Base-by-base conservation (phyloP, 2,113 vertebrate genomes). In the Falco punctatus region DNA sequence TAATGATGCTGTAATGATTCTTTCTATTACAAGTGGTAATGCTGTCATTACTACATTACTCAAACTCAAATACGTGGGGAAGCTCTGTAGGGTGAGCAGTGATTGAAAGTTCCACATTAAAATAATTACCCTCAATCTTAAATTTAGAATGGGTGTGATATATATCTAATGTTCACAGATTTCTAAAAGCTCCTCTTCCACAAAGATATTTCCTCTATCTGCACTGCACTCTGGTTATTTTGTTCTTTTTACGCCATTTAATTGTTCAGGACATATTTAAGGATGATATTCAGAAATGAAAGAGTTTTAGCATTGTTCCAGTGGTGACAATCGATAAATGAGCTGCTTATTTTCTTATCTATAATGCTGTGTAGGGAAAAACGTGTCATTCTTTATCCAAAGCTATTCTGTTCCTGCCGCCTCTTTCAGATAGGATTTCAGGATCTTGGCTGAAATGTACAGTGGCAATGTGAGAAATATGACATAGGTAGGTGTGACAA, bases 1-100 rank as follows among this genome's bases (percentile, higher is more conserved):
- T 97, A 97, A 97, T 92, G 94, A 85, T 88, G 79, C 58, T 85
- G 70, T 97, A 97, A 97, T 94, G 96, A 90, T 92, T 94, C 90
- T 91, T 95, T 87, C 94, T 94, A 40, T 92, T 95, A 95, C 84
- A 95, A 96, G 93, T 87, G 92, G 86, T 94, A 96, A 91, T 95
- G 94, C 88, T 96, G 93, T 88, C 93, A 85, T 95, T 94, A 74
- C 69, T 88, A 42, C 92, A 98, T 96, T 96, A 94, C 92, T 97
- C 95, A 97, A 69, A 81, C 65, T 94, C 77, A 82, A 13, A 69
- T 92, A 94, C 35, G 4, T 65, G 79, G 94, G 92, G 92, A 88
- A 96, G 86, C 83, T 88, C 94, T 92, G 86, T 73, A 91, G 90
- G 92, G 91, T 96, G 89, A 96, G 66, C 69, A 81, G 72, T 94